These are phyloP conservation scores for Ooceraea biroi DNA, from an alignment of 1,140 invertebrate species.

Conservation along the genomic window DNA sequence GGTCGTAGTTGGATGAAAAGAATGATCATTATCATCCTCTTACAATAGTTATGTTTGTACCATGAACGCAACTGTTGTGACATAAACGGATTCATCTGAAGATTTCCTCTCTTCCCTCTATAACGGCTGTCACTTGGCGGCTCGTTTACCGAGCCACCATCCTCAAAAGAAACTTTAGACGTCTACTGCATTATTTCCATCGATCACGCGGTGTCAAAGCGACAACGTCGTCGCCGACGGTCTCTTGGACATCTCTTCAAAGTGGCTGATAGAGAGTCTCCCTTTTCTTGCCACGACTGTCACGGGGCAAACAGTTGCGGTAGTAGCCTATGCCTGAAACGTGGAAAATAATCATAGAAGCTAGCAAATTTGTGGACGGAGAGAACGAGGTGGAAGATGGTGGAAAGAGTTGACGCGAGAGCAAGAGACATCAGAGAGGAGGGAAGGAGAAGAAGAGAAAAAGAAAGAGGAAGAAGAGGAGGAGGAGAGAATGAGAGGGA, in stretches of 20 bases:
- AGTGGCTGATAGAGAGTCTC: conserved; percentile 57
- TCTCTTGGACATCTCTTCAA: conserved; percentile 59
- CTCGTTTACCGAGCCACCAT: conserved; percentile 57
- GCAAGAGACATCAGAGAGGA: conserved; percentile 17
- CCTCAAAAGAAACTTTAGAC: conserved; percentile 60
- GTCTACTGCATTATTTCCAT: conserved; percentile 72
- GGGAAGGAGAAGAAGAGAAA: neutral
- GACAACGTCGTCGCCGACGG: conserved; percentile 61
- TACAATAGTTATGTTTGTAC: conserved; percentile 41
- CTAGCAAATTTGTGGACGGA: conserved; percentile 29
- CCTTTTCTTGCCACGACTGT: conserved; percentile 51
- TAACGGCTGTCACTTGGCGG: conserved; percentile 53
- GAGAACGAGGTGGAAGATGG: conserved; percentile 52
- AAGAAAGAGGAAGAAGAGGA: neutral
- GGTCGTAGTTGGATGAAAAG: conserved; percentile 31
- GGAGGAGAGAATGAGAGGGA: neutral
- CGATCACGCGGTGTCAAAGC: conserved; percentile 70
- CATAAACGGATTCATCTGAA: conserved; percentile 52
- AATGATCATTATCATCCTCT: conserved; percentile 24
- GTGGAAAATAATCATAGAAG: conserved; percentile 51
- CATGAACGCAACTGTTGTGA: conserved; percentile 43
- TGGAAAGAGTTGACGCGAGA: conserved; percentile 53
- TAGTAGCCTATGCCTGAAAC: conserved; percentile 48
- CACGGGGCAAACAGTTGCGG: conserved; percentile 49
- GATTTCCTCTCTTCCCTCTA: conserved; percentile 50